Percentiles rank a stretch among this genome's conserved stretches.
Evolutionary conservation across 2,113 vertebrate genomes (phyloP).

Genomic region (Hippolais icterina): DNA sequence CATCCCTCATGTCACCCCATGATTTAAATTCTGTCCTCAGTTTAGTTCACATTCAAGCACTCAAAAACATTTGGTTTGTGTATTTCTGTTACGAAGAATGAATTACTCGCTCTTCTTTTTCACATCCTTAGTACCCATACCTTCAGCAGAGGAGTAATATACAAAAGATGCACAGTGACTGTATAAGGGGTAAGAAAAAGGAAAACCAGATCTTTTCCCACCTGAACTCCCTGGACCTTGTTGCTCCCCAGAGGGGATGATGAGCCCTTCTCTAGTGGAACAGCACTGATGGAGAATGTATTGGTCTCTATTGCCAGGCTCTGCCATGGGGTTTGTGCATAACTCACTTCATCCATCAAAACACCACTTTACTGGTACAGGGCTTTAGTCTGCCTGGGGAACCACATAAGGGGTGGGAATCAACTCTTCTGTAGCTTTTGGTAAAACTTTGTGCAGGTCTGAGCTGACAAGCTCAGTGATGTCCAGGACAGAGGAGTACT

Average conservation of each 20-base stretch:
- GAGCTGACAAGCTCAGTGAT: fast-evolving
- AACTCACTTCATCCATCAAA: background rate
- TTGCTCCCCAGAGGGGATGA: background rate
- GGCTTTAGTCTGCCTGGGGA: background rate
- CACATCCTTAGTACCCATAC: background rate
- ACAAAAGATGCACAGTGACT: background rate
- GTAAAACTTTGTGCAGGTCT: background rate
- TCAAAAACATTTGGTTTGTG: background rate
- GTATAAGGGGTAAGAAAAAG: background rate
- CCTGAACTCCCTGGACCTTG: background rate
- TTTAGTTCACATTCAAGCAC: background rate
- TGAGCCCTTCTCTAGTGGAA: background rate
- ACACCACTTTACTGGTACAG: background rate
- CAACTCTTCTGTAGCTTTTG: background rate
- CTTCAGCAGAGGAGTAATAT: background rate
- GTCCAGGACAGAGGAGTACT: background rate
- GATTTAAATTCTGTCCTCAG: background rate
- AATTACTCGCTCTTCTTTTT: background rate
- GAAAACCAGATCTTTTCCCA: background rate
- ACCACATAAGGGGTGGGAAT: fast-evolving
- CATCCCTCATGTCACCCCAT: background rate
- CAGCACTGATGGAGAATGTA: fast-evolving
- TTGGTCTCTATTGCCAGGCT: background rate
- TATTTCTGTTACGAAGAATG: background rate
- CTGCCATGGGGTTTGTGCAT: background rate